Evolutionary conservation across 1,140 invertebrate species (phyloP), one percentile per base, ranked within the genome.

Genomic region (Achroia grisella): DNA sequence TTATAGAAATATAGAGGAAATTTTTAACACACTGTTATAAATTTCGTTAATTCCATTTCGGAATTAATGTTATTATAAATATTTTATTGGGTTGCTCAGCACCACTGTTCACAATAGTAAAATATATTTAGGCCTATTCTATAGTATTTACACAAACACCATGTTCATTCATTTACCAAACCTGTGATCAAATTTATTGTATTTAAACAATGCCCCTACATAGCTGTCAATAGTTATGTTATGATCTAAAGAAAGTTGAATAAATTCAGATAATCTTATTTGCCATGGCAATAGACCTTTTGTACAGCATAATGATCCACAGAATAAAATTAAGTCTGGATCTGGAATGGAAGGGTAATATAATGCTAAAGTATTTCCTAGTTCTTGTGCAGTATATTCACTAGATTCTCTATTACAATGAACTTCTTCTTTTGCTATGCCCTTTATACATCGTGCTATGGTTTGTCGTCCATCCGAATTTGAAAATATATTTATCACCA

Each of bases 271-370:
- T 34, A 91, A 62, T 82, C 89, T 87, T 57, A 91, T 90, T 59
- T 93, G 91, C 92, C 91, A 93, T 30, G 91, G 91, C 11, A 92
- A 75, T 68, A 91, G 83, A 45, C 90, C 90, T 66, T 87, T 87
- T 30, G 90, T 89, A 47, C 77, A 87, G 56, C 88, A 89, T 30
- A 74, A 57, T 13, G 87, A 70, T 13, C 91, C 91, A 63, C 87
- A 90, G 62, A 90, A 88, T 44, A 93, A 63, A 29, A 87, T 89
- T 49, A 93, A 61, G 57, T 93, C 90, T 12, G 91, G 91, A 52
- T 93, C 91, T 17, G 91, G 90, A 66, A 91, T 86, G 31, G 64
- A 63, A 45, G 82, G 81, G 63, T 77, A 88, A 5, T 77, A 61
- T 58, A 65, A 58, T 52, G 47, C 52, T 39, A 92, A 67, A 49